These are phyloP conservation scores for Rhinolophus sinicus DNA, from an alignment of 2,113 vertebrate species.

Conservation along the genomic window DNA sequence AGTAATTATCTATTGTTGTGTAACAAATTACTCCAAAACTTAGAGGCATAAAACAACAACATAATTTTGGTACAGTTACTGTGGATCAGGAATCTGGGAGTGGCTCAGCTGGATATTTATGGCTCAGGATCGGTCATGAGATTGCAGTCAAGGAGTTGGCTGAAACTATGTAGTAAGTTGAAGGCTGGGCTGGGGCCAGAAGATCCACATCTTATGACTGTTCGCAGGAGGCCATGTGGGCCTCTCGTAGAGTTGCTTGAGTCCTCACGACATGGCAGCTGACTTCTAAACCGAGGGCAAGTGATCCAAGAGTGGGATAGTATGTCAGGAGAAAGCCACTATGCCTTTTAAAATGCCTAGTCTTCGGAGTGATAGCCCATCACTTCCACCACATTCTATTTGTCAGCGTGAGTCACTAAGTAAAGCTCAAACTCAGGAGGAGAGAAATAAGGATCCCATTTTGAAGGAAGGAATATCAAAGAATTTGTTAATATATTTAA, in stretches of 20 bases:
- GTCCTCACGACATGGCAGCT: neutral
- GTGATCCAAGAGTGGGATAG: neutral
- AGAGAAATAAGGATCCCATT: neutral
- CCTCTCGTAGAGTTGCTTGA: neutral
- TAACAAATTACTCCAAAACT: neutral
- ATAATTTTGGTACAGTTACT: neutral
- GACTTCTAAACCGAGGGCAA: neutral
- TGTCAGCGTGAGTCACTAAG: neutral
- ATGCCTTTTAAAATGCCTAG: neutral
- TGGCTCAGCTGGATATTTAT: neutral
- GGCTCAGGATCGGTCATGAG: neutral
- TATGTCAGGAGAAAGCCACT: neutral
- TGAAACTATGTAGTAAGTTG: neutral
- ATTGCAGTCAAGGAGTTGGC: neutral
- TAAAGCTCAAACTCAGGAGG: neutral
- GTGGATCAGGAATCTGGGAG: neutral
- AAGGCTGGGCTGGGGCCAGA: neutral
- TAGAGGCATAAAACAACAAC: constrained; percentile 16
- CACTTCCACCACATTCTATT: neutral
- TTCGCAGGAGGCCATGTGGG: neutral
- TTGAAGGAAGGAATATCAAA: neutral
- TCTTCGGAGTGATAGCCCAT: neutral
- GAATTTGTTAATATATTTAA: neutral
- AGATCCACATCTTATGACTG: neutral
- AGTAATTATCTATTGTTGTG: neutral